phyloP scores from a whole-genome alignment of 2,797 vertebrate genomes.

The Mionectes olivaceus region DNA sequence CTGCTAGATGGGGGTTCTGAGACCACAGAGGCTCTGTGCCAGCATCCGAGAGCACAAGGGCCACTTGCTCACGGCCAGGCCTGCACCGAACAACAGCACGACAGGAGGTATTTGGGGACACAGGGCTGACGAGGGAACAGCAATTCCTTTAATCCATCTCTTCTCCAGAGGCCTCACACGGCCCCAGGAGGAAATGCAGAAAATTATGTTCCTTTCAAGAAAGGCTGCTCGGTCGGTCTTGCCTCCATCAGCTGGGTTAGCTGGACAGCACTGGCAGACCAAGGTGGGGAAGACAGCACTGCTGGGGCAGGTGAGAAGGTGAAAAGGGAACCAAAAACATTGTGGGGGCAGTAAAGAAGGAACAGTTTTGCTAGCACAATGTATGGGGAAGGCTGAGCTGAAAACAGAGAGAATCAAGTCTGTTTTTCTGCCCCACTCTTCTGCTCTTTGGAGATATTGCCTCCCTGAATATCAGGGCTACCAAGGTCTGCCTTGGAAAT shows the following conservation, averaged over 20 bases:
- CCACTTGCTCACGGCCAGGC: neutral
- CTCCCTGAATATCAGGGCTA: neutral
- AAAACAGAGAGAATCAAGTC: neutral
- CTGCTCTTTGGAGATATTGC: neutral
- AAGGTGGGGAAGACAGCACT: neutral
- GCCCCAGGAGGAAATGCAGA: neutral
- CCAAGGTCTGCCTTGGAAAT: neutral
- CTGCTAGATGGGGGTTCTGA: neutral
- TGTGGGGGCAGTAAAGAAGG: neutral
- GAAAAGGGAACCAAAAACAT: neutral
- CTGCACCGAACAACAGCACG: neutral
- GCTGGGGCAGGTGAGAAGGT: neutral
- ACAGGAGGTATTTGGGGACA: conserved; percentile 13
- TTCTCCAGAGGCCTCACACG: neutral
- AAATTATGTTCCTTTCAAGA: neutral
- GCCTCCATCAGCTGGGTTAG: fast-evolving
- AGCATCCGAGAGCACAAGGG: neutral
- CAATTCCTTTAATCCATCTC: neutral
- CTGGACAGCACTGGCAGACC: neutral
- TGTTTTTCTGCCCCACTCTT: neutral
- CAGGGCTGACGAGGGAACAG: neutral
- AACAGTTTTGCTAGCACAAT: neutral
- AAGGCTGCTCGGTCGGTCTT: neutral
- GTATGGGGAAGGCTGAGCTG: fast-evolving
- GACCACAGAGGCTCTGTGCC: conserved; percentile 16